Percentiles rank a stretch among this genome's conserved stretches.
phyloP scores from a whole-genome alignment of 2,888 invertebrate species.

The Ophion slaviceki region DNA sequence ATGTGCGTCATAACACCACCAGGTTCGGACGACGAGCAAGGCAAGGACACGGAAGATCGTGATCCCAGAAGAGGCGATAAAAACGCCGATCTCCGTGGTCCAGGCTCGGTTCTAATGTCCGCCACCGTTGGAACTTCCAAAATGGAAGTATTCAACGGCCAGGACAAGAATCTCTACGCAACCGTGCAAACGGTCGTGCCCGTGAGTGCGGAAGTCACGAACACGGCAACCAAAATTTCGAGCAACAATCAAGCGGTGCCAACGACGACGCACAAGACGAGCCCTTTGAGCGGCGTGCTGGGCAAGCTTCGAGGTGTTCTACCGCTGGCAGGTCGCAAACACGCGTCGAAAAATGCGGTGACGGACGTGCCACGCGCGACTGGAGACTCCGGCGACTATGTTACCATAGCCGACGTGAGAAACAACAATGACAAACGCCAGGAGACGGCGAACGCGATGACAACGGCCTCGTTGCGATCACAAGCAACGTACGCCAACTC shows the following conservation, averaged over 20 bases:
- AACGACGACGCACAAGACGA: conserved; percentile 71
- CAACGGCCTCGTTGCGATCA: conserved; percentile 67
- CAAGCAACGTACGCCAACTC: conserved; percentile 85
- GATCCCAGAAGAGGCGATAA: conserved; percentile 52
- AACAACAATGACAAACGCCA: conserved; percentile 89
- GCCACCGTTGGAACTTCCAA: conserved; percentile 82
- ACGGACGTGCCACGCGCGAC: conserved; percentile 53
- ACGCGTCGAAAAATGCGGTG: conserved; percentile 58
- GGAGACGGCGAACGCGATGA: conserved; percentile 68
- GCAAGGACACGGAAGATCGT: conserved; percentile 78
- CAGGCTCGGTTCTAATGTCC: conserved; percentile 80
- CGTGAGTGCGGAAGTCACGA: conserved; percentile 29
- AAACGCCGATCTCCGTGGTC: conserved; percentile 67
- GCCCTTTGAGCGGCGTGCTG: conserved; percentile 89
- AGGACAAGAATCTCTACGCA: conserved; percentile 82
- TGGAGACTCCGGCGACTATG: conserved; percentile 91
- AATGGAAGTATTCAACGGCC: conserved; percentile 82
- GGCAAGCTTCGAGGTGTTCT: conserved; percentile 87
- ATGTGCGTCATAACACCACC: conserved; percentile 96
- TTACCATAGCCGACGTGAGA: conserved; percentile 92
- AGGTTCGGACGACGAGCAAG: conserved; percentile 93
- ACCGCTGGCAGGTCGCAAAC: conserved; percentile 77
- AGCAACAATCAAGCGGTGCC: conserved; percentile 58
- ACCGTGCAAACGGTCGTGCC: conserved; percentile 79
- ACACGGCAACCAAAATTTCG: conserved; percentile 46